A percentile compares a stretch with the other conserved stretches of the same genome.
Conservation (phyloP, 2,113 vertebrate genomes). For the Pao palembangensis region DNA sequence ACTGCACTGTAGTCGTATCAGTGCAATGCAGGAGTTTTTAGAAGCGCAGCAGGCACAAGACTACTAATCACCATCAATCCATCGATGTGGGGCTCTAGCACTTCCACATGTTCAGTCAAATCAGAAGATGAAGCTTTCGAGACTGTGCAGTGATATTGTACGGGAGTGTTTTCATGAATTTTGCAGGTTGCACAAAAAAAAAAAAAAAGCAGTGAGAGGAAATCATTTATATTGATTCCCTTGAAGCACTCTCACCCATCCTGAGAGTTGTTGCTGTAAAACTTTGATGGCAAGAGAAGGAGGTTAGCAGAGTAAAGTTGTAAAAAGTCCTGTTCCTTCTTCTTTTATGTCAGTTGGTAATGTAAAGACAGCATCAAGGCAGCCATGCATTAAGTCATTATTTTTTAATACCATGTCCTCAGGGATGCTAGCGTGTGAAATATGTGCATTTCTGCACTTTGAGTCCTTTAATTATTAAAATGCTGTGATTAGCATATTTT, state of each 20-base stretch:
- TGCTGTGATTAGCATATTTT: constrained; percentile 5
- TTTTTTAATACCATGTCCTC: constrained; percentile 25
- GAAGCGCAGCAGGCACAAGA: constrained; percentile 35
- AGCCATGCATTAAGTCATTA: constrained; percentile 10
- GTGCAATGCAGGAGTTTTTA: constrained; percentile 64
- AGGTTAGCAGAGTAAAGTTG: constrained; percentile 11
- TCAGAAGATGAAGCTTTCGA: constrained; percentile 5
- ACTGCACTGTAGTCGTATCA: constrained; percentile 37
- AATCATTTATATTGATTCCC: constrained; percentile 46
- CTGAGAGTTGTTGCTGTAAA: constrained; percentile 44
- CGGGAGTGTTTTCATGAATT: constrained; percentile 25
- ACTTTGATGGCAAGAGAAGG: constrained; percentile 60
- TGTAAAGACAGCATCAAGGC: constrained; percentile 7
- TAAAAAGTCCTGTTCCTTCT: constrained; percentile 6
- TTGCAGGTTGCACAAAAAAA: constrained; percentile 25
- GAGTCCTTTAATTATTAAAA: no score
- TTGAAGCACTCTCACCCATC: constrained; percentile 19
- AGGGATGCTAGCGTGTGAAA: not conserved
- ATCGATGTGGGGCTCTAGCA: constrained; percentile 9
- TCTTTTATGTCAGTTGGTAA: constrained; percentile 3
- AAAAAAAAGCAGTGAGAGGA: constrained; percentile 33
- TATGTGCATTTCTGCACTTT: not conserved
- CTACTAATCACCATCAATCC: constrained; percentile 19
- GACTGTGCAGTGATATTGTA: not conserved
- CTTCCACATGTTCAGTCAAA: constrained; percentile 11